Evolutionary conservation across 2,888 invertebrate genomes (phyloP).

Genomic region (Copidosoma aretas): DNA sequence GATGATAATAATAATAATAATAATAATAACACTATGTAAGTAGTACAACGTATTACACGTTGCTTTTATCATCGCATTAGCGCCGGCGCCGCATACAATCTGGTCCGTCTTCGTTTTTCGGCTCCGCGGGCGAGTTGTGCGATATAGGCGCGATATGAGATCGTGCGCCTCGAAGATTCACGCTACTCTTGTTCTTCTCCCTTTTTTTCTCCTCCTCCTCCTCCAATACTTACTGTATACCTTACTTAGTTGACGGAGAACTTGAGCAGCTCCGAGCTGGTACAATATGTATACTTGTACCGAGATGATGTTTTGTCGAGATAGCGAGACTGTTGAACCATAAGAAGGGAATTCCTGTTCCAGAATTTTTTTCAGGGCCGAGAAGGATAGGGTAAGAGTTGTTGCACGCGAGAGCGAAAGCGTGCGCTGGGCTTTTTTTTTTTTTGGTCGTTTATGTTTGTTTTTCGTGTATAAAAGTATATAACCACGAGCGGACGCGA

Average conservation of each 20-base stretch:
- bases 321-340: not conserved
- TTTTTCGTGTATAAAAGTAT: too few species aligned
- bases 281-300: not conserved
- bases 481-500: not conserved
- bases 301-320: not conserved
- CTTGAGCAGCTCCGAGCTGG: too few species aligned
- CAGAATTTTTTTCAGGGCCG: not conserved
- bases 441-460: too few species aligned
- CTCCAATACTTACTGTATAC: not conserved
- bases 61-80: not conserved
- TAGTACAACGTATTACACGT: not conserved
- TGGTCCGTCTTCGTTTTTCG: too few species aligned
- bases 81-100: not conserved
- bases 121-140: not conserved
- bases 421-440: too few species aligned
- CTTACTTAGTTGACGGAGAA: too few species aligned
- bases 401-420: too few species aligned
- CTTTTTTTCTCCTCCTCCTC: not conserved
- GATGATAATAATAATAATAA: too few species aligned
- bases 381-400: not conserved
- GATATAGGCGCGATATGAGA: not conserved
- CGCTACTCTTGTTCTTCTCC: not conserved
- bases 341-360: not conserved
- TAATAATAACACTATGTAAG: too few species aligned
- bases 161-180: not conserved